Base-by-base conservation (phyloP, 1,140 invertebrate genomes). In the Drosophila miranda region DNA sequence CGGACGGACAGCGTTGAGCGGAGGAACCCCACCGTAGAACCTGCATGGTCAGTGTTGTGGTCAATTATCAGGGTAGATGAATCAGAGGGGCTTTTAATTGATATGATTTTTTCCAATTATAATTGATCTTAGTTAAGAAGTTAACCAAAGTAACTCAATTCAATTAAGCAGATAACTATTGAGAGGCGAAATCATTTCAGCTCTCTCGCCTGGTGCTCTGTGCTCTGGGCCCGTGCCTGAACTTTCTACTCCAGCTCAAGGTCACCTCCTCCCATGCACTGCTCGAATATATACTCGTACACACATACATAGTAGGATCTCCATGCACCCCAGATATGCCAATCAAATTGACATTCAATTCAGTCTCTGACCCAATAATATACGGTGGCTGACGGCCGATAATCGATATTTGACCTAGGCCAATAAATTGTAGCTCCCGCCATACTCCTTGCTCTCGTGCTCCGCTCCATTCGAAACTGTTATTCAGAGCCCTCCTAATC, bases 381-480 rank as follows among this genome's bases (percentile, higher is more conserved):
- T 57, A 34, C 52, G 0, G 41, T 38, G 44, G 43, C 34, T 56
- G 67, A 55, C 56, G 62, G 34, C 58, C 58, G 74, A 78, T 82
- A 87, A 87, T 87, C 82, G 78, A 87, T 87, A 87, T 87, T 87
- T 87, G 82, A 87, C 82, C 82, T 87, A 87, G 82, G 82, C 82
- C 82, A 87, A 87, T 87, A 87, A 72, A 66, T 53, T 50, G 48
- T 19, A 38, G 34, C 57, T 53, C 16, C 41, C 42, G 11, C 28
- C 43, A n/a, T 2, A 28, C 3, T 38, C 34, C 23, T 26, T 26
- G 23, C 23, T 26, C 4, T 5, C 23, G 23, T 26, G 23, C 23
- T 26, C 23, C 23, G 23, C 3, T 26, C 23, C 45, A 28, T 19
- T 14, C 14, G 2, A 21, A 41, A 16, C 1, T 26, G n/a, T 23